phyloP scores from a whole-genome alignment of 2,797 vertebrate genomes.

The Leptatherina wallacei region DNA sequence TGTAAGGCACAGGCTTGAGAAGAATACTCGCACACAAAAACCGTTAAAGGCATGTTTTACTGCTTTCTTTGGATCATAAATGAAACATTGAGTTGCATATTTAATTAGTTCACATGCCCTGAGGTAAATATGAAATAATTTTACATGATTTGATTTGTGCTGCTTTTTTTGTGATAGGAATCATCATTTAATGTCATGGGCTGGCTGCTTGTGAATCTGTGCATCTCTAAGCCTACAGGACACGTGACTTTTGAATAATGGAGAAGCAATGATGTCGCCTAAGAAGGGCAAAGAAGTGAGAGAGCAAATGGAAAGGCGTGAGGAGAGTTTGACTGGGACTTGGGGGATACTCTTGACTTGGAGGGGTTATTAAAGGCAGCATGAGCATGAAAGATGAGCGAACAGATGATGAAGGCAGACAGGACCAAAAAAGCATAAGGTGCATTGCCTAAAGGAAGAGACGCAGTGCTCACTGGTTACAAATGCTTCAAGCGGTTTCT shows the following conservation, averaged over 20 bases:
- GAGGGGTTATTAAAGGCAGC: slow-evolving; percentile 41
- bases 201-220: slow-evolving; percentile 29
- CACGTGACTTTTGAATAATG: slow-evolving; percentile 79
- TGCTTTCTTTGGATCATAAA: background rate
- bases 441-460: slow-evolving; percentile 18
- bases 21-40: slow-evolving; percentile 14
- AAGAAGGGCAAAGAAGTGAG: slow-evolving; percentile 41
- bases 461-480: slow-evolving; percentile 30
- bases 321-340: slow-evolving; percentile 26
- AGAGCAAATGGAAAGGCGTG: slow-evolving; percentile 30
- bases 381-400: slow-evolving; percentile 45
- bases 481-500: slow-evolving; percentile 1
- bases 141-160: slow-evolving; percentile 12
- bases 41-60: slow-evolving; percentile 11
- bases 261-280: slow-evolving; percentile 61
- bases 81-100: slow-evolving; percentile 27
- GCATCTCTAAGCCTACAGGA: slow-evolving; percentile 38
- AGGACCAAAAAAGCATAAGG: slow-evolving; percentile 5
- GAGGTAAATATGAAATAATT: slow-evolving; percentile 1
- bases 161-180: background rate
- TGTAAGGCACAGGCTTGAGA: slow-evolving; percentile 13
- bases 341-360: slow-evolving; percentile 23
- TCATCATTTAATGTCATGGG: slow-evolving; percentile 21
- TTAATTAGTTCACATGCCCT: slow-evolving; percentile 14
- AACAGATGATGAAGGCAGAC: slow-evolving; percentile 15